Percentiles rank a stretch among this genome's conserved stretches.
phyloP scores from a whole-genome alignment of 2,797 vertebrate genomes.

The Acropternis orthonyx region DNA sequence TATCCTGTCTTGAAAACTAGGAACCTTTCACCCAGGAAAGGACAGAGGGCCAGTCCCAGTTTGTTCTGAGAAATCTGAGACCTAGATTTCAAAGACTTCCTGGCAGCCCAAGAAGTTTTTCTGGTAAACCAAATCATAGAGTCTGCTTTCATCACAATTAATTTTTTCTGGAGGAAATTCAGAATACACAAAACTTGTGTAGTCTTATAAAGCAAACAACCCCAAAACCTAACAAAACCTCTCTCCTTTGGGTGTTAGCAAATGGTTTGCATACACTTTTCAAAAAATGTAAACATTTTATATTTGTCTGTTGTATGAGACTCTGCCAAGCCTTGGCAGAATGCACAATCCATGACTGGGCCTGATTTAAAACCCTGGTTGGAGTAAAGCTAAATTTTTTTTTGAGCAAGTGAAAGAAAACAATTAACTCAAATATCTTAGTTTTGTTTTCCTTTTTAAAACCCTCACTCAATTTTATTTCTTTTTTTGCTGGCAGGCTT shows the following conservation, averaged over 20 bases:
- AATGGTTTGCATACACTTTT: neutral
- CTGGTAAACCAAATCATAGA: neutral
- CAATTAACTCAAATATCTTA: neutral
- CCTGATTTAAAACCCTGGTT: neutral
- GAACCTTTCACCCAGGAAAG: neutral
- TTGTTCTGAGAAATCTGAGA: neutral
- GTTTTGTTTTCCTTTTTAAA: neutral
- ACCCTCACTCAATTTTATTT: too few relatives aligned
- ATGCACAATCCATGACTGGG: neutral
- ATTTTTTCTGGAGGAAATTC: conserved; percentile 9
- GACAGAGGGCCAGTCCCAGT: neutral
- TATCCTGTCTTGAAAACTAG: neutral
- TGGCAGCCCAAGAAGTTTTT: neutral
- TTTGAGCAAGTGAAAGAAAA: neutral
- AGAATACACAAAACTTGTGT: neutral
- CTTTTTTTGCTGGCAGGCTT: neutral
- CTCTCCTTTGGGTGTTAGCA: neutral
- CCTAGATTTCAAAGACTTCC: neutral
- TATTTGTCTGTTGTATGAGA: neutral
- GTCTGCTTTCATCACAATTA: neutral
- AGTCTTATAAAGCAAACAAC: neutral
- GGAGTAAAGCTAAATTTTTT: neutral
- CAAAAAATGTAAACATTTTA: neutral
- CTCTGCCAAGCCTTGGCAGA: neutral
- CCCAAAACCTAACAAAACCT: neutral